Evolutionary conservation across 2,888 invertebrate species (phyloP), one percentile per base, ranked within the genome.

Genomic region (Pollenia angustigena): DNA sequence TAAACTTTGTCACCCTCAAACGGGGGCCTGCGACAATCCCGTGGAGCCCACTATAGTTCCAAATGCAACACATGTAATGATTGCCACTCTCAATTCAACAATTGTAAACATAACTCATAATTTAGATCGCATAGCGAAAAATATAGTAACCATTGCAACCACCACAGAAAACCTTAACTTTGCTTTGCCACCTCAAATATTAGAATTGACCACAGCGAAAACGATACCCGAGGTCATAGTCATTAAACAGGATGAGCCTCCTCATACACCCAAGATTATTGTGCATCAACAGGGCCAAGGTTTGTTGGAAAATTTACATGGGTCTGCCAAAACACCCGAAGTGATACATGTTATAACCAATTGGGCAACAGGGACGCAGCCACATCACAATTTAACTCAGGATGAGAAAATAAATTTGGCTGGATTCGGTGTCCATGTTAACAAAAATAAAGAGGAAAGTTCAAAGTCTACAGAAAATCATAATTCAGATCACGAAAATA

Each of bases 341-440:
- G 92, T 93, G 0, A 93, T 93, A 46, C 93, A 93, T 54, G 92
- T 93, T 7, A 93, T 93, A 32, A 92, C 93, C 40, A 85, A 72
- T n/a, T 90, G 90, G 89, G 89, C 90, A 9, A 84, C 89, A 75
- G 89, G 62, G 16, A 56, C 66, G 64, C 89, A 9, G 87, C 87
- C 46, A 87, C 88, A 42, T 71, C 81, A 60, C 3, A 88, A 48
- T 44, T 71, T 18, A 71, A 89, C 87, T 0, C 88, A 89, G 18
- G 89, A 88, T 0, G 89, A 89, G 2, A 88, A 89, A 76, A 76
- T 91, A 0, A 89, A 90, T 69, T 83, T 92, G 71, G 92, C 92
- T 0, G 91, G 89, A 1, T 85, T 89, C 44, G 89, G 88, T 9
- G 78, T 89, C 2, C 88, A 89, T 18, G 72, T 85, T 0, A 79